These are phyloP conservation scores for Caenorhabditis auriculariae DNA, from an alignment of 2,888 invertebrate species.

Conservation along the genomic window DNA sequence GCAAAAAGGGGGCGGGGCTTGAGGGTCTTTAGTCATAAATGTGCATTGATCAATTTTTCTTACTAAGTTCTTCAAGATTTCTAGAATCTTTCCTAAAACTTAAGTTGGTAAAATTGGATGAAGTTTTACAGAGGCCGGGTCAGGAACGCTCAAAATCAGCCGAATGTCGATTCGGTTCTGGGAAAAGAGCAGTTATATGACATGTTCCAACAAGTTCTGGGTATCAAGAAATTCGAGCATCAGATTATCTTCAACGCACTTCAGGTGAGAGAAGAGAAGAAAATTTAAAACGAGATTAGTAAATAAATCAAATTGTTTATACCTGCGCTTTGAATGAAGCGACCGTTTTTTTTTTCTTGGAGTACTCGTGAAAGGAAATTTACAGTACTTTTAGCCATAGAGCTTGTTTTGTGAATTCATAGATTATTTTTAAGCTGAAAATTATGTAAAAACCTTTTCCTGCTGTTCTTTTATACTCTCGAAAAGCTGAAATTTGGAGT, in stretches of 20 bases:
- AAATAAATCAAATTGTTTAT: conserved; percentile 1
- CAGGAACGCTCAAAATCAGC: conserved; percentile 23
- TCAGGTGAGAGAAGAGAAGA: conserved; percentile 75
- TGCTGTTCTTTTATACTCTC: no score
- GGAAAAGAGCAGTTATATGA: conserved; percentile 99
- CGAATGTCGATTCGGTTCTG: conserved; percentile 70
- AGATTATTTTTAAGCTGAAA: no score
- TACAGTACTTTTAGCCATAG: no score
- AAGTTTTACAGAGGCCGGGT: conserved; percentile 24
- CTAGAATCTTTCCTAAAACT: not conserved
- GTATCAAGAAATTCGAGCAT: conserved; percentile 99
- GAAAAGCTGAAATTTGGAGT: not conserved
- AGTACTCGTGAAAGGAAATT: no score
- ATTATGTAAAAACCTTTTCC: no score
- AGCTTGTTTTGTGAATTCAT: no score
- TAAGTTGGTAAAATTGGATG: not conserved
- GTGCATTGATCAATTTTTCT: no score
- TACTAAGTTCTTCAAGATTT: no score
- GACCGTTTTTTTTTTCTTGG: not conserved
- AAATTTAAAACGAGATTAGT: not conserved
- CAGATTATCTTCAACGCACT: conserved; percentile 97
- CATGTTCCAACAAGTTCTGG: conserved; percentile 98
- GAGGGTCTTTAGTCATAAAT: no score
- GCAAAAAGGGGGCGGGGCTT: no score
- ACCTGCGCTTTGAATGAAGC: not conserved